Conservation (phyloP, 2,797 vertebrate genomes). For the Mus spretus region DNA sequence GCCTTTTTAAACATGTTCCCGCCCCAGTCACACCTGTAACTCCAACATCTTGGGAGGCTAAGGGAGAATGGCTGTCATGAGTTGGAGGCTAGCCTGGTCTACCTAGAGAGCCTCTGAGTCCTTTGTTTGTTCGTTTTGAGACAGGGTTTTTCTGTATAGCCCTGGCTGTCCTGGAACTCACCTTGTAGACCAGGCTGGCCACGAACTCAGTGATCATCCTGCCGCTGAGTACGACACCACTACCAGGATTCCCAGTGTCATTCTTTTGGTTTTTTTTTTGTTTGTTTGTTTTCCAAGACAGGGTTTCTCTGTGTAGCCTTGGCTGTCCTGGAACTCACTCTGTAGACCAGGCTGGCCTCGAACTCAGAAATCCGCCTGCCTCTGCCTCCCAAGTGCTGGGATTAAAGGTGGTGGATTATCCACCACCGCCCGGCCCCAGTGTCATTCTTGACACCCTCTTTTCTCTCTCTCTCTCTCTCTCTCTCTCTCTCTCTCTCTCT, state of each 20-base stretch:
- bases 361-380: too few relatives aligned
- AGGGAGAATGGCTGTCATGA: background rate
- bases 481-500: too few relatives aligned
- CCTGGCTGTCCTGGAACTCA: background rate
- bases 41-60: background rate
- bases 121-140: background rate
- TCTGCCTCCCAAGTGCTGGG: too few relatives aligned
- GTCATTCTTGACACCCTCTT: background rate
- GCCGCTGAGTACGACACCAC: background rate
- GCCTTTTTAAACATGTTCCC: background rate
- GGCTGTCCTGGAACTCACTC: too few relatives aligned
- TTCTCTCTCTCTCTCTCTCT: too few relatives aligned
- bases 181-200: background rate
- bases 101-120: background rate
- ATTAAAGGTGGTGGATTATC: too few relatives aligned
- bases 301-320: too few relatives aligned
- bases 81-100: background rate
- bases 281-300: too few relatives aligned
- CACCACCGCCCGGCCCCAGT: too few relatives aligned
- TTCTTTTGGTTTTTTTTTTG: too few relatives aligned
- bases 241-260: background rate
- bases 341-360: too few relatives aligned
- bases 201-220: background rate
- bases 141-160: background rate
- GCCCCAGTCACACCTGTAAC: background rate